Base-by-base conservation (phyloP, 2,113 vertebrate genomes). In the Tenebrosternarchus preto region DNA sequence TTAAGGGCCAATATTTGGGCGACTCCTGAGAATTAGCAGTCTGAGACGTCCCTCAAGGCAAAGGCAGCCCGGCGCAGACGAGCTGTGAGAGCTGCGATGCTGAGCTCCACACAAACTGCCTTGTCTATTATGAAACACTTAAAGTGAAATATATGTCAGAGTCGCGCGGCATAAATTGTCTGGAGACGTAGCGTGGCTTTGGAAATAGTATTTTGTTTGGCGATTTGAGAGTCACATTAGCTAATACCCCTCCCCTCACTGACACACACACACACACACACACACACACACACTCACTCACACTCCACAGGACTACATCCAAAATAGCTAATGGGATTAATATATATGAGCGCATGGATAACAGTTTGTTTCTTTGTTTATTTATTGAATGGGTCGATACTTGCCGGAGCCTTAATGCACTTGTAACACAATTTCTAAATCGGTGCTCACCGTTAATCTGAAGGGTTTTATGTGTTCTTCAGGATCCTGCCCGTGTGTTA, bases 1-100 rank as follows among this genome's bases (percentile, higher is more conserved):
- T 73, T 66, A 50, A 56, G 76, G 36, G 68, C 25, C 61, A 84
- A 77, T 73, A 61, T 77, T 81, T 81, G 74, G 55, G 81, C n/a
- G 60, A 29, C 29, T 22, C 61, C 75, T 77, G 53, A 73, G 71
- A 83, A 77, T 57, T 24, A 74, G 19, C 15, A 46, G 20, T 25
- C 39, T 76, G 25, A 76, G 50, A 29, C 31, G 16, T 70, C 55
- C 36, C 53, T 56, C 61, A 77, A 55, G 74, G 73, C 39, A 60
- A 68, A 39, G 4, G 27, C 19, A 6, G n/a, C 71, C 46, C 9
- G 33, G 57, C 25, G 8, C 60, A 33, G 46, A 84, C 67, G 57
- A 43, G 17, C 80, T 59, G 66, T 59, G 46, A 22, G 16, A 55
- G 31, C 25, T 27, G 56, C 64, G 22, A 27, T 67, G 17, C 57